Base-by-base conservation (phyloP, 2,797 vertebrate species). In the Leptoclinus maculatus region DNA sequence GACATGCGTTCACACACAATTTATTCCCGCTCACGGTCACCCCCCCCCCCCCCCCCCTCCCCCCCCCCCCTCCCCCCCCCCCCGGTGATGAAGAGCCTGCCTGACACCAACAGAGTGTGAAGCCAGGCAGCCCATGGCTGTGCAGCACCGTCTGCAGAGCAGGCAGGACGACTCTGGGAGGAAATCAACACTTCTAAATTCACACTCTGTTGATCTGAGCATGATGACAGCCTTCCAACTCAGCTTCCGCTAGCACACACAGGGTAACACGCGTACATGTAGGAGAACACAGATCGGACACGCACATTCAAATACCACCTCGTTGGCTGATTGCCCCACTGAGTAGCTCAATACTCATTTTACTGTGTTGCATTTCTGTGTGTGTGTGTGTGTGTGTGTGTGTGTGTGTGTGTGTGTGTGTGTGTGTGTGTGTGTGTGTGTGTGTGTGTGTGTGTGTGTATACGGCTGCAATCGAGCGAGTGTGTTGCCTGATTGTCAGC, bases 101-200 rank as follows among this genome's bases (percentile, higher is more conserved):
- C 80, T 87, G 82, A 83, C 78, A 88, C 75, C 60, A 77, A 39
- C 51, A 17, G 57, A 74, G 63, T 81, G 71, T 78, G 69, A 84
- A 79, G 71, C 65, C 68, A 84, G 47, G 66, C 71, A 51, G 66
- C 43, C 47, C n/a, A 54, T 51, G 51, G 62, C 10, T 6, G 45
- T 36, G 64, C 69, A 63, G 23, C 41, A 66, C 74, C 59, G 78
- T 74, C 76, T 87, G 79, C 81, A 77, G 56, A 74, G 82, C 77
- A 60, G 38, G 66, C 80, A 65, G 63, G 39, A 77, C 1, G 5
- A 51, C 76, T 45, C 53, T 29, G 68, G 58, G 53, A 82, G 73
- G 72, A 79, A 88, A 89, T 83, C 85, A 84, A 77, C 83, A 83
- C 79, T 76, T 76, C n/a, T 16, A 66, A 71, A 82, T 88, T 80